These are phyloP conservation scores for Tigriopus californicus DNA, from an alignment of 2,888 invertebrate genomes.

Conservation along the genomic window DNA sequence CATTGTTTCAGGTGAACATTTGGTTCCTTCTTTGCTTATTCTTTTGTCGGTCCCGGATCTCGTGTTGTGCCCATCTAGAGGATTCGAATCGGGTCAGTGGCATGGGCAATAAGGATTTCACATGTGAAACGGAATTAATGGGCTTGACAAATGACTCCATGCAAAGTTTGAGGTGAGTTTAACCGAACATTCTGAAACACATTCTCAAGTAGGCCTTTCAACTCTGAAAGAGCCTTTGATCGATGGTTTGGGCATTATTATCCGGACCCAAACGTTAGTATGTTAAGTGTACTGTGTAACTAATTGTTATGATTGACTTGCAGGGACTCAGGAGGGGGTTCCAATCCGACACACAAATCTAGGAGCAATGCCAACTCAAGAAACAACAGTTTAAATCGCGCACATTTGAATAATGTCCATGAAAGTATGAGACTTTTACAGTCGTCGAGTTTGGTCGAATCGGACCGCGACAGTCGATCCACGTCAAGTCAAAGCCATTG, in stretches of 20 bases:
- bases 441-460: no score
- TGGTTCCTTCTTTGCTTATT: constrained; percentile 9
- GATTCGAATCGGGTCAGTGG: background rate
- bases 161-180: background rate
- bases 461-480: background rate
- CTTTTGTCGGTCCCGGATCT: constrained; percentile 5
- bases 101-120: background rate
- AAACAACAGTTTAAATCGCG: no score
- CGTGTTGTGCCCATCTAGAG: background rate
- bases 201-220: background rate
- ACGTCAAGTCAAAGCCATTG: background rate
- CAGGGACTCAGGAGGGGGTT: no score
- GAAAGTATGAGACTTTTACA: no score
- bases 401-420: no score
- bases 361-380: no score
- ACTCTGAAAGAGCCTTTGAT: background rate
- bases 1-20: constrained; percentile 1
- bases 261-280: no score
- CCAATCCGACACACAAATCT: no score
- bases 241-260: no score
- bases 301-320: no score
- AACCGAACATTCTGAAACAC: background rate
- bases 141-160: background rate
- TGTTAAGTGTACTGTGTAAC: no score
- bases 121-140: background rate